phyloP scores from a whole-genome alignment of 2,113 vertebrate species.

The Pimephales promelas region DNA sequence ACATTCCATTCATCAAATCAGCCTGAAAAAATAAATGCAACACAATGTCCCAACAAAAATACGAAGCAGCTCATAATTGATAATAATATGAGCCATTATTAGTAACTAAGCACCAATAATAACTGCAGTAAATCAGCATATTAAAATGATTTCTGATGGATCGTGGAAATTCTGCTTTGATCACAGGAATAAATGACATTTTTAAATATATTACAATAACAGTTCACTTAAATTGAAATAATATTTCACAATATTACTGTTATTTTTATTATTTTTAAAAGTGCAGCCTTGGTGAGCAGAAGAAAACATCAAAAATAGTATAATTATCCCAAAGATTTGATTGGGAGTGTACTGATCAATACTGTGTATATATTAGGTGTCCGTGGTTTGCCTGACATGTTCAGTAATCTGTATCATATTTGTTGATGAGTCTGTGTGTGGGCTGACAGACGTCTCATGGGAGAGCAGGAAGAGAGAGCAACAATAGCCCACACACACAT shows the following conservation, averaged over 20 bases:
- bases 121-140: too few species aligned
- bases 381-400: background rate
- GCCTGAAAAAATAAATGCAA: too few species aligned
- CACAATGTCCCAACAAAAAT: too few species aligned
- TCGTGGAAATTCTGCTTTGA: too few species aligned
- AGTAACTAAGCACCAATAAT: too few species aligned
- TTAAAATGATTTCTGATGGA: too few species aligned
- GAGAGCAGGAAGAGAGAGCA: constrained; percentile 63
- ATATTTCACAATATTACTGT: background rate
- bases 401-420: background rate
- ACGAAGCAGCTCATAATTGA: too few species aligned
- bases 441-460: constrained; percentile 48
- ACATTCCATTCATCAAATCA: too few species aligned
- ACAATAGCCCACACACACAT: constrained; percentile 76
- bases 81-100: too few species aligned
- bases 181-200: background rate
- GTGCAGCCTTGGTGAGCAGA: background rate
- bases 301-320: background rate
- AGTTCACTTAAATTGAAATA: background rate
- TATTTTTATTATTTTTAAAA: background rate
- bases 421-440: constrained; percentile 43
- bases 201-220: too few species aligned
- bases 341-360: background rate
- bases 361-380: background rate
- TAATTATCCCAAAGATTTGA: background rate